Base-by-base conservation (phyloP, 1,140 invertebrate genomes). In the Drosophila pandora region DNA sequence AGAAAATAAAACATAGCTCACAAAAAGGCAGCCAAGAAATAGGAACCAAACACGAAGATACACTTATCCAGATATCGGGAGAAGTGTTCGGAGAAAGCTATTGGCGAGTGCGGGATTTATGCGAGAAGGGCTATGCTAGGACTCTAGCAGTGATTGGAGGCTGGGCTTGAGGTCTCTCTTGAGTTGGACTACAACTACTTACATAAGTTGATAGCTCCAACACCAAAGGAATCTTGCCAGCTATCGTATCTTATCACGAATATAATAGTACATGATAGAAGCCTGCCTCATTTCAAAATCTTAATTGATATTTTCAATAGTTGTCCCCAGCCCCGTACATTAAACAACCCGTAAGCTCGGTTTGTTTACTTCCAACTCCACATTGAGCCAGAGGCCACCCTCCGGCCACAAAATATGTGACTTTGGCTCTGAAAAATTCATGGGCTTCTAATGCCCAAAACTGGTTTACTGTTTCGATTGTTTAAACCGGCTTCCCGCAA, bases 401-500 rank as follows among this genome's bases (percentile, higher is more conserved):
- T 22, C 5, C 0, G 2, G 39, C 25, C 32, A n/a, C 10, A 37
- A 37, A 37, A 48, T 64, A 41, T 65, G 72, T 74, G 70, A 75
- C 70, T 75, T 75, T 74, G 56, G 49, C 71, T 43, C 25, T 74
- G 48, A 74, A 75, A 69, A 69, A 69, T 69, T 69, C 71, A 74
- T 75, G 54, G 28, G 34, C 61, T 65, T 75, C 71, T 75, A 65
- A 75, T 75, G 71, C 60, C 71, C 60, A 75, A 75, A 75, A 75
- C 72, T 67, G 72, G 72, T 69, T 69, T 69, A 69, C 50, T 12
- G 25, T 69, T 69, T 69, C 53, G 64, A 69, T 69, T 69, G 72
- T 76, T 68, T 61, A 68, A 76, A 76, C 73, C 62, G 63, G 72
- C 72, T 76, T 78, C 68, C 64, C 47, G 52, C 60, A 68, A 79